Base-by-base conservation (phyloP, 92 coral and sea anemone genomes). In the Siderastrea siderea region DNA sequence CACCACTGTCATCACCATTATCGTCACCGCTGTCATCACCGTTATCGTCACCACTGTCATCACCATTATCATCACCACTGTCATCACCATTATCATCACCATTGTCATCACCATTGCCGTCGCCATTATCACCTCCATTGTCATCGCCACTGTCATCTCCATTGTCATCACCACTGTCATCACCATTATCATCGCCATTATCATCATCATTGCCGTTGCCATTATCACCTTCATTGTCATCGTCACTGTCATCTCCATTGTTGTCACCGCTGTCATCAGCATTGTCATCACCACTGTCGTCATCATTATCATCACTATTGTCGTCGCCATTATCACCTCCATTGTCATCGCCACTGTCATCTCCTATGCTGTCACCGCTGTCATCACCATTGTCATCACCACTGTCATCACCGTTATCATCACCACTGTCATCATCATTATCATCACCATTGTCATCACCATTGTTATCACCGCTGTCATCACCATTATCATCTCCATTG, bases 361-460 rank as follows among this genome's bases (percentile, higher is more conserved):
- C 81, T 38, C 66, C 86, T 1, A 6, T 16, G 49, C 16, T 66
- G 6, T 82, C 79, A 69, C 6, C 55, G 3, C n/a, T 13, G 54
- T 43, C 63, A 45, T 67, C 67, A 49, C 62, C 78, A 47, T 47
- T 61, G 54, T 45, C 68, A 26, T 72, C 64, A 43, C 43, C 87
- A 3, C 62, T 68, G 5, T 52, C 52, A 48, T 80, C 70, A 44
- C 16, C 68, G 15, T 50, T 50, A 44, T 82, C 58, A 2, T 87
- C 71, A 48, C 54, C 77, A 9, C 75, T 51, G 6, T 70, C 85
- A 6, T 58, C 74, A 4, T 60, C 61, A 43, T 59, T 59, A 12
- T 63, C 67, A 47, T 66, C 45, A 51, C 38, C 87, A 7, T 61
- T n/a, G 5, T 63, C 72, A 50, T 77, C 81, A 53, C n/a, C 82